A percentile compares a stretch with the other conserved stretches of the same genome.
phyloP scores from a whole-genome alignment of 2,888 invertebrate species.

The Tromatobia lineatoria region DNA sequence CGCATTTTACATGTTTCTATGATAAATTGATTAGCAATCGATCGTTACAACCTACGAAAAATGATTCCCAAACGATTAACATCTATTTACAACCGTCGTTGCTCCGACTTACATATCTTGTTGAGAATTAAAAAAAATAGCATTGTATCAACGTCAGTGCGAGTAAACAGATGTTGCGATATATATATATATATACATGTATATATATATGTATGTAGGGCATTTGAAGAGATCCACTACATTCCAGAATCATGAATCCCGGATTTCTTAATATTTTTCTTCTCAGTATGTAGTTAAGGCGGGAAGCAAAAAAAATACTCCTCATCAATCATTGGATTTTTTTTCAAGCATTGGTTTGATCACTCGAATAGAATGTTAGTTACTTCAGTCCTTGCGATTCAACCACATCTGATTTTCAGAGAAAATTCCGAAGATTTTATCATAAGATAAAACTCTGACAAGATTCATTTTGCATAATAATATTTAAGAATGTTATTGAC shows the following conservation, averaged over 20 bases:
- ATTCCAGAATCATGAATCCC: neutral
- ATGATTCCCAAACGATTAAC: constrained; percentile 27
- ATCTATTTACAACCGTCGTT: constrained; percentile 64
- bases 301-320: no score
- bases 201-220: no score
- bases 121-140: constrained; percentile 23
- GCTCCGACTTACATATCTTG: neutral
- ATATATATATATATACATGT: neutral
- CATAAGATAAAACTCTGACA: no score
- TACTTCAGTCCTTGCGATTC: no score
- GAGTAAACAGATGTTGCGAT: constrained; percentile 3
- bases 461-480: no score
- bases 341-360: no score
- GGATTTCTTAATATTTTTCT: neutral
- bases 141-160: constrained; percentile 15
- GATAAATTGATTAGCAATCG: constrained; percentile 42
- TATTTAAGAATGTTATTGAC: no score
- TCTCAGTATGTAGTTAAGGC: no score
- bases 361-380: no score
- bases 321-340: no score
- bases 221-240: neutral
- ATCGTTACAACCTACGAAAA: constrained; percentile 53
- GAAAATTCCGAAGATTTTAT: no score
- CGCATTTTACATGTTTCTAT: constrained; percentile 28
- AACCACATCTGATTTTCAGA: no score